Percentiles rank a stretch among this genome's conserved stretches.
Conservation (phyloP, 2,888 invertebrate genomes). For the Campaea margaritaria region DNA sequence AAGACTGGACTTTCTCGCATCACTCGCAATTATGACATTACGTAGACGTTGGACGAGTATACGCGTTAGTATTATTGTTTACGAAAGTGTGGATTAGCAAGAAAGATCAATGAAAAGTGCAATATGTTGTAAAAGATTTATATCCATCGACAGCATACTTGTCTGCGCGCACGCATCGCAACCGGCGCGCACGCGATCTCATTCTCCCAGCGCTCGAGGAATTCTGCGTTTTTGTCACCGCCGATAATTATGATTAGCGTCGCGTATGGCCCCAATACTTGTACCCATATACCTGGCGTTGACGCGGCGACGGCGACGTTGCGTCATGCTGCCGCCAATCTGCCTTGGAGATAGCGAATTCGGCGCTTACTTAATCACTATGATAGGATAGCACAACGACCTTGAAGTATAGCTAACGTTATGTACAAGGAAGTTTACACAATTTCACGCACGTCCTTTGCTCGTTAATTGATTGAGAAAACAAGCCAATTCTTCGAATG, state of each 20-base stretch:
- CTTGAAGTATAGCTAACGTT: conserved; percentile 40
- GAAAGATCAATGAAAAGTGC: conserved; percentile 37
- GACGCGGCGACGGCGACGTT: conserved; percentile 42
- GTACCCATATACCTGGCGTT: conserved; percentile 23
- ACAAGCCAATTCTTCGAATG: conserved; percentile 21
- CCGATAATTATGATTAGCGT: conserved; percentile 57
- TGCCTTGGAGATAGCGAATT: conserved; percentile 49
- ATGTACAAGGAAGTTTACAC: conserved; percentile 21
- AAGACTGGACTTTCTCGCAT: conserved; percentile 9
- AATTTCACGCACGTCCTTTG: conserved; percentile 35
- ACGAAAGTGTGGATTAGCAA: conserved; percentile 28
- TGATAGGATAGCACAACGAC: conserved; percentile 41
- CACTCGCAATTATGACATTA: not conserved
- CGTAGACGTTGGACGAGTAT: not conserved
- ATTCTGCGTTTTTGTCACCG: conserved; percentile 66
- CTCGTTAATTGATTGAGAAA: conserved; percentile 16
- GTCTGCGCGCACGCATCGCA: conserved; percentile 38
- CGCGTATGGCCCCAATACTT: conserved; percentile 55
- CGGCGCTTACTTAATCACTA: conserved; percentile 52
- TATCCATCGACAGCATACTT: conserved; percentile 38
- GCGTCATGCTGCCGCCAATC: conserved; percentile 51
- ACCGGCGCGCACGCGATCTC: conserved; percentile 64
- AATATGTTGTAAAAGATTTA: conserved; percentile 38
- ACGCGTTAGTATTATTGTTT: conserved; percentile 12
- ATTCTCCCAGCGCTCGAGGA: conserved; percentile 57